A percentile compares a stretch with the other conserved stretches of the same genome.
Conservation (phyloP, 2,113 vertebrate species). For the Xyrauchen texanus region DNA sequence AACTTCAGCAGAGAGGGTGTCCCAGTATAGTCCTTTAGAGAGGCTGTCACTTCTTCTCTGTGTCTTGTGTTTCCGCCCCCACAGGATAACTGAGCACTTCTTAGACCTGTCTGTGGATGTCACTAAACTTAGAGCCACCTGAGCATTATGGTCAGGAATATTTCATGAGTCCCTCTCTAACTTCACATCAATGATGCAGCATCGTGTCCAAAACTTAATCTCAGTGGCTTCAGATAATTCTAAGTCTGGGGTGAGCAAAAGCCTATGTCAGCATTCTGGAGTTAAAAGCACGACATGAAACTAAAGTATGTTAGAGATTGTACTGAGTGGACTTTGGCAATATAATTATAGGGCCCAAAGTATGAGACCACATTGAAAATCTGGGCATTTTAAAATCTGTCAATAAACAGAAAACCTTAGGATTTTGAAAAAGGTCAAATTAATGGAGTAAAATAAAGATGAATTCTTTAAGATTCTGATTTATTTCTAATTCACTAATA, state of each 20-base stretch:
- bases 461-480: too few relatives aligned
- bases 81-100: constrained; percentile 18
- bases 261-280: neutral
- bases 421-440: too few relatives aligned
- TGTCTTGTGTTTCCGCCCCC: constrained; percentile 4
- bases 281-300: neutral
- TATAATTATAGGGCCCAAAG: too few relatives aligned
- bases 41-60: constrained; percentile 48
- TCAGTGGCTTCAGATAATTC: constrained; percentile 6
- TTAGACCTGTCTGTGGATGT: constrained; percentile 40
- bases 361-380: too few relatives aligned
- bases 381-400: too few relatives aligned
- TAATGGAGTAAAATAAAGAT: too few relatives aligned
- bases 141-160: constrained; percentile 40
- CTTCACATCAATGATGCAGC: constrained; percentile 50
- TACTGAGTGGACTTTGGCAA: too few relatives aligned
- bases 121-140: constrained; percentile 37
- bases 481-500: too few relatives aligned
- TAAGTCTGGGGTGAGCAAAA: neutral
- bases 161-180: constrained; percentile 45
- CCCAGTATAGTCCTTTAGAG: constrained; percentile 24
- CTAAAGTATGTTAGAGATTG: neutral
- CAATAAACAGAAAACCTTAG: too few relatives aligned
- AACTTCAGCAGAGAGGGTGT: constrained; percentile 19
- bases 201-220: constrained; percentile 28